Percentiles rank a stretch among this genome's conserved stretches.
phyloP scores from a whole-genome alignment of 2,797 vertebrate genomes.

The Bovichtus variegatus region DNA sequence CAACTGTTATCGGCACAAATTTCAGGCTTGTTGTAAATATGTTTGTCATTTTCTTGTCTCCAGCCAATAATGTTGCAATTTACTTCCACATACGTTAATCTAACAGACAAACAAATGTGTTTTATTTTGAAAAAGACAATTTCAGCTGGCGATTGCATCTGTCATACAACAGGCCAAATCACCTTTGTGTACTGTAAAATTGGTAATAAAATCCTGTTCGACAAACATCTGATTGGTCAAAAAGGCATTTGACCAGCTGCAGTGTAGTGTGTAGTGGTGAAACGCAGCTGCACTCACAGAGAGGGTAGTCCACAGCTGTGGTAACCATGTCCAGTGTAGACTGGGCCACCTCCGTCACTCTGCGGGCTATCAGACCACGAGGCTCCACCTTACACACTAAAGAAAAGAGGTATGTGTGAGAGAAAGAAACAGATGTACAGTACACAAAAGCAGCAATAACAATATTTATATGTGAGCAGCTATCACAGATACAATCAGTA shows the following conservation, averaged over 20 bases:
- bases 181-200: not conserved
- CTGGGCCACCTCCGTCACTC: constrained; percentile 88
- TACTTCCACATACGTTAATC: not conserved
- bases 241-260: not conserved
- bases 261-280: not conserved
- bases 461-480: not conserved
- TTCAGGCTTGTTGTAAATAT: not conserved
- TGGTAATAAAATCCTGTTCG: not conserved
- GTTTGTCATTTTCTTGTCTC: not conserved
- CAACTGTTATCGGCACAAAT: constrained; percentile 4
- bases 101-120: not conserved
- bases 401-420: not conserved
- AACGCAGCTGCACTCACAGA: constrained; percentile 81
- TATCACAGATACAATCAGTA: not conserved
- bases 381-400: constrained; percentile 81
- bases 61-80: not conserved
- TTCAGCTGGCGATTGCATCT: not conserved
- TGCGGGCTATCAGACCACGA: constrained; percentile 85
- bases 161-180: not conserved
- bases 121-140: not conserved
- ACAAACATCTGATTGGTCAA: not conserved
- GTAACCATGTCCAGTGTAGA: constrained; percentile 86
- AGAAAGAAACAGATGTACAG: not conserved
- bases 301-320: constrained; percentile 88
- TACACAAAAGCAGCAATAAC: not conserved